Evolutionary conservation across 2,888 invertebrate species (phyloP).

Genomic region (Pyrocoelia pectoralis): DNA sequence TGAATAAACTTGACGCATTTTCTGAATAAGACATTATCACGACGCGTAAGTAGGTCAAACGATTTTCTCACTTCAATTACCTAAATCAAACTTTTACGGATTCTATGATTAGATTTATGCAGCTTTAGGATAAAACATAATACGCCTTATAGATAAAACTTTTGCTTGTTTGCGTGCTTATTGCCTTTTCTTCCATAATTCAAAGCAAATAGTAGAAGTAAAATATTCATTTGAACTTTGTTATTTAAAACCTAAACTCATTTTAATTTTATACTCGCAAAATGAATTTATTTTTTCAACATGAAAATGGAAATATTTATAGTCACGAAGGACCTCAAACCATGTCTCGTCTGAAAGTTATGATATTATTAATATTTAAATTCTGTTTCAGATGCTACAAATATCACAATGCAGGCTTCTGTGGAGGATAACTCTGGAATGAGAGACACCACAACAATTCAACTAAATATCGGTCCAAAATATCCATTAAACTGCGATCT

Average conservation of each 20-base stretch:
- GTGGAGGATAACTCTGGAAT: slow-evolving; percentile 45
- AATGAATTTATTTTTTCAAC: not conserved
- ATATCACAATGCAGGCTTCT: slow-evolving; percentile 42
- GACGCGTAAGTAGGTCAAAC: not conserved
- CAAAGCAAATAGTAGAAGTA: not conserved
- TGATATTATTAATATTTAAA: not conserved
- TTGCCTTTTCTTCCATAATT: not conserved
- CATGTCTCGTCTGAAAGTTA: too few species aligned
- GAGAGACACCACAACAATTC: slow-evolving; percentile 43
- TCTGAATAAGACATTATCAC: not conserved
- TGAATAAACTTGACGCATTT: not conserved
- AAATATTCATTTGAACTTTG: not conserved
- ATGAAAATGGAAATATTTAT: not conserved
- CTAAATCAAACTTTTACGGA: not conserved
- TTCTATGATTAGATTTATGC: not conserved
- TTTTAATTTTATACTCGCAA: not conserved
- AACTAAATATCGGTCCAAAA: slow-evolving; percentile 44
- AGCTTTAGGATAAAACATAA: not conserved
- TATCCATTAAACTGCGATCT: slow-evolving; percentile 49
- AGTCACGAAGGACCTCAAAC: not conserved
- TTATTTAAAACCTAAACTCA: not conserved
- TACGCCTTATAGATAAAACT: not conserved
- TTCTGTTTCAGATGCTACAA: slow-evolving; percentile 37
- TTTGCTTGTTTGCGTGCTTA: not conserved
- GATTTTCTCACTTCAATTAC: not conserved